Conservation (phyloP, 2,797 vertebrate species). For the Prionace glauca region DNA sequence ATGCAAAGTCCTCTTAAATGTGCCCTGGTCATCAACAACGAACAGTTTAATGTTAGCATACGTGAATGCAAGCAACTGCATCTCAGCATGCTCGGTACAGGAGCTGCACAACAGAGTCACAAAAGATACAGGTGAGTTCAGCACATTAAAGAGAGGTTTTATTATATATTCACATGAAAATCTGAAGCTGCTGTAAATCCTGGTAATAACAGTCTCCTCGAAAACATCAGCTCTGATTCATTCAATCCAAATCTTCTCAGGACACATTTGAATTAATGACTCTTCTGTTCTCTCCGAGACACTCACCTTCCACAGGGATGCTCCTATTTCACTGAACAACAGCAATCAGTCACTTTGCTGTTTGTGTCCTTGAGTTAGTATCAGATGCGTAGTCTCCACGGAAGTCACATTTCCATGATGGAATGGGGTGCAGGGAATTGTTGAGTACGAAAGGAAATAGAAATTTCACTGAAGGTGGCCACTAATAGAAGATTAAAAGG, state of each 20-base stretch:
- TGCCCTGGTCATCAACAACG: background rate
- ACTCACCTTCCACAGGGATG: background rate
- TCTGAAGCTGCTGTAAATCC: background rate
- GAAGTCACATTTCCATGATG: background rate
- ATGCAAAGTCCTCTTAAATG: background rate
- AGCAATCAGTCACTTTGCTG: background rate
- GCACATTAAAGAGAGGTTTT: background rate
- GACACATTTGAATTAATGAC: background rate
- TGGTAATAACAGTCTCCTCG: background rate
- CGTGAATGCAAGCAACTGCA: background rate
- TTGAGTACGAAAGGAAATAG: background rate
- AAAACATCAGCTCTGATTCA: background rate
- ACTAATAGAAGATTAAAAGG: background rate
- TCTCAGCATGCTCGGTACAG: background rate
- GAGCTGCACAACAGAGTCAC: background rate
- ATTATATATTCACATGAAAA: background rate
- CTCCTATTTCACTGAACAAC: background rate
- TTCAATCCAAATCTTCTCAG: background rate
- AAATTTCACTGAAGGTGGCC: background rate
- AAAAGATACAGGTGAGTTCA: background rate
- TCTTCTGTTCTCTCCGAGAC: background rate
- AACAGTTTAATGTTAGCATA: background rate
- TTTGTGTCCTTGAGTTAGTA: background rate
- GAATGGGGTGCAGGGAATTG: background rate
- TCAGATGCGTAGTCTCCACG: background rate